phyloP scores from a whole-genome alignment of 2,797 vertebrate species.

The Malurus splendens region DNA sequence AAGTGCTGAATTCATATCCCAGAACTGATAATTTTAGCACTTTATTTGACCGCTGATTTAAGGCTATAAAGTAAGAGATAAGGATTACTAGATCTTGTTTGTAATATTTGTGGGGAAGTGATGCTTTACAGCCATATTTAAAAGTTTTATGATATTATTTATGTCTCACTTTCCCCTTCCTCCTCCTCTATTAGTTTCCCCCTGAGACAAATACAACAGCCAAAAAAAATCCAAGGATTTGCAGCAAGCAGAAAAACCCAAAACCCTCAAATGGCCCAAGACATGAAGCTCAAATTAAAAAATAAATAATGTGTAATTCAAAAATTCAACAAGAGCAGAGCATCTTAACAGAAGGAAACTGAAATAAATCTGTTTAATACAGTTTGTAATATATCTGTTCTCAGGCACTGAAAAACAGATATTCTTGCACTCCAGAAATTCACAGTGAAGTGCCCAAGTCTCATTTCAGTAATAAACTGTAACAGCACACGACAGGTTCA shows the following conservation, averaged over 20 bases:
- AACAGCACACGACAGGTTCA: not conserved
- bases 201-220: not conserved
- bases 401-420: not conserved
- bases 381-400: not conserved
- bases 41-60: not conserved
- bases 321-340: not conserved
- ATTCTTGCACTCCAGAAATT: not conserved
- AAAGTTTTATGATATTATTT: not conserved
- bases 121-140: not conserved
- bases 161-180: not conserved
- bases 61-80: not conserved
- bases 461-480: not conserved
- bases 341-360: not conserved
- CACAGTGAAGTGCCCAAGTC: not conserved
- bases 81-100: not conserved
- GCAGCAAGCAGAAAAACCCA: not conserved
- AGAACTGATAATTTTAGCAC: not conserved
- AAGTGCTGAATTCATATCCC: not conserved
- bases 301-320: not conserved
- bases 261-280: not conserved
- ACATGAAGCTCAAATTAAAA: not conserved
- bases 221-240: not conserved
- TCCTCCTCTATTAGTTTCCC: not conserved
- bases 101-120: not conserved
- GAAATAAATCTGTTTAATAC: not conserved